A percentile compares a stretch with the other conserved stretches of the same genome.
Conservation (phyloP, 2,888 invertebrate genomes). For the Cheilosia soror region DNA sequence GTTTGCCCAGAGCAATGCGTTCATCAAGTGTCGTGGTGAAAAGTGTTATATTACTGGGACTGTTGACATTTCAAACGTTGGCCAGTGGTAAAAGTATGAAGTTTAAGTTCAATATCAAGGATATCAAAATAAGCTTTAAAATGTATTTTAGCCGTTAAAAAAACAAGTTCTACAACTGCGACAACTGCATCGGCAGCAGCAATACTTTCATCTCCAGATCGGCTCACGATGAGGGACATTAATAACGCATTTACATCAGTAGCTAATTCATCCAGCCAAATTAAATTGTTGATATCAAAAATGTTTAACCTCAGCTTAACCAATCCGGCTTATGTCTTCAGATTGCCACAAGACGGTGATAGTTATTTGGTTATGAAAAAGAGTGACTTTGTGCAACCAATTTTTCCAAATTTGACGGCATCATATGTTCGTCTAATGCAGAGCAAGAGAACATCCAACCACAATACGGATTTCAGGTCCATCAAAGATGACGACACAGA, state of each 20-base stretch:
- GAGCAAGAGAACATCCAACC: slow-evolving; percentile 11
- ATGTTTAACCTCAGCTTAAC: slow-evolving; percentile 79
- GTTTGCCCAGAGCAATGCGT: slow-evolving; percentile 32
- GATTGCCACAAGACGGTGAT: slow-evolving; percentile 77
- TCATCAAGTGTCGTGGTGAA: not conserved
- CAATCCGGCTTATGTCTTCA: slow-evolving; percentile 80
- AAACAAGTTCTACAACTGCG: slow-evolving; percentile 19
- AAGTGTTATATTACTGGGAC: slow-evolving; percentile 10
- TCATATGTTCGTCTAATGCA: slow-evolving; percentile 74
- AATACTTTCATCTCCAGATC: slow-evolving; percentile 3
- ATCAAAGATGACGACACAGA: not conserved
- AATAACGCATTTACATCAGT: slow-evolving; percentile 79
- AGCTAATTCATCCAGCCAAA: slow-evolving; percentile 78
- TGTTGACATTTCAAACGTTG: slow-evolving; percentile 16
- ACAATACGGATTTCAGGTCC: not conserved
- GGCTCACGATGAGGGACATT: slow-evolving; percentile 78
- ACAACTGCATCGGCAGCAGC: not conserved
- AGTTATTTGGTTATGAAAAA: slow-evolving; percentile 78
- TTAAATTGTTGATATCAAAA: slow-evolving; percentile 79
- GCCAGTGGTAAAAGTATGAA: slow-evolving; percentile 30
- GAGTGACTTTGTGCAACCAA: slow-evolving; percentile 80
- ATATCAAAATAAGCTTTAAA: not conserved
- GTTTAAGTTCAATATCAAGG: not conserved
- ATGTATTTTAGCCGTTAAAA: slow-evolving; percentile 19
- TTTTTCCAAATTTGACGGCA: slow-evolving; percentile 81